Base-by-base conservation (phyloP, 2,113 vertebrate genomes). In the Nyctibius bracteatus region DNA sequence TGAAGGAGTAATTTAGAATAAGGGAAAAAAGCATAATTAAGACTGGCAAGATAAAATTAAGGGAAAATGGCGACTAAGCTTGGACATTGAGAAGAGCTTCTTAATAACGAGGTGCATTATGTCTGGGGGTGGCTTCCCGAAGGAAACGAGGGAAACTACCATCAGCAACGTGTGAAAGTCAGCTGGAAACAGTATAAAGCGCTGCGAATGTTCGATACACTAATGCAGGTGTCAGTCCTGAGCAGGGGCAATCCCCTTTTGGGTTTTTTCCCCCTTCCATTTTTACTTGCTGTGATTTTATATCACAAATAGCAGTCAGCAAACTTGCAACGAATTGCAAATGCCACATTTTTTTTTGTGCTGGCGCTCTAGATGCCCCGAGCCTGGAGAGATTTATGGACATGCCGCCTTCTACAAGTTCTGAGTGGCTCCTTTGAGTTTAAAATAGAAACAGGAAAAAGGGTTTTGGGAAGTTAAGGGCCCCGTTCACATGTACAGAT, bases 361-460 rank as follows among this genome's bases (percentile, higher is more conserved):
- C 39, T 4, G 8, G 18, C 1, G 1, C 10, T 74, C 62, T 24
- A 44, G 49, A 23, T 90, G 52, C 37, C 41, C 37, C 3, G 7
- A 66, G 61, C 41, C 46, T 19, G 44, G 33, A 61, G n/a, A 82
- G 66, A 51, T 58, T 77, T 46, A 54, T 30, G 67, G 71, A n/a
- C 9, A 0, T 63, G 58, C 88, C 5, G 4, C 3, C 43, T 80
- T 41, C 81, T 55, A 6, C 44, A n/a, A 73, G 46, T 57, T 77
- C 67, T 62, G n/a, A 78, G 88, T 82, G 39, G n/a, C 47, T 96
- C 46, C 43, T 88, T 94, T 81, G 37, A 75, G 84, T 75, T 92
- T 68, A 91, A 91, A 94, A 91, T 73, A 94, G 93, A 95, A 92
- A 75, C 73, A 94, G 88, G 81, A 82, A 88, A 44, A 90, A 75